These are phyloP conservation scores for Tricholaema leucomelas DNA, from an alignment of 2,113 vertebrate species.

Conservation along the genomic window DNA sequence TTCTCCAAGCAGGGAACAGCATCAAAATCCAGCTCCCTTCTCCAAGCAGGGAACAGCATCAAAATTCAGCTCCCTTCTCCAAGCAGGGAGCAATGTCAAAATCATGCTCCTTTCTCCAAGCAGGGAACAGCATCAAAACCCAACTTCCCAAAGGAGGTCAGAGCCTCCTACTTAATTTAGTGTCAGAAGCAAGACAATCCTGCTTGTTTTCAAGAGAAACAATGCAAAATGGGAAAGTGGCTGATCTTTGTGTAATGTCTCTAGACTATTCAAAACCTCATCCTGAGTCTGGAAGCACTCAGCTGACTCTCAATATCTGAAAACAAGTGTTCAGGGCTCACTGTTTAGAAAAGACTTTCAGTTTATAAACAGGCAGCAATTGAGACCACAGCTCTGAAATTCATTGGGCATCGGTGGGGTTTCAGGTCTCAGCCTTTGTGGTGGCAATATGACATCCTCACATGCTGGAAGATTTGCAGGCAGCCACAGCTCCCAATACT, in stretches of 20 bases:
- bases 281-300: background rate
- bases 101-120: background rate
- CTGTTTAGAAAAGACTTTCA: background rate
- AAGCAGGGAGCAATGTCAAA: too few relatives aligned
- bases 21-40: background rate
- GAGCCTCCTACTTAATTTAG: background rate
- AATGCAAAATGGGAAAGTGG: background rate
- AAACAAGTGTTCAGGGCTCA: background rate
- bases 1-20: background rate
- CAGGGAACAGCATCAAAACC: background rate
- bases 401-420: background rate
- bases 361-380: background rate
- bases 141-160: background rate
- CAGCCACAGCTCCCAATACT: background rate
- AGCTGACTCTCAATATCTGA: background rate
- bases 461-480: background rate
- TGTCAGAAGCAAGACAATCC: background rate
- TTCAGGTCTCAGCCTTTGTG: background rate
- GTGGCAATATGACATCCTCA: fast-evolving
- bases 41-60: too few relatives aligned
- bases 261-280: background rate
- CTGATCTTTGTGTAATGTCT: background rate
- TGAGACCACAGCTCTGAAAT: background rate
- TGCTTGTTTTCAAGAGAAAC: background rate
- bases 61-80: too few relatives aligned